Percentiles rank a stretch among this genome's conserved stretches.
Evolutionary conservation across 1,140 invertebrate species (phyloP).

Genomic region (Drosophila leontia): DNA sequence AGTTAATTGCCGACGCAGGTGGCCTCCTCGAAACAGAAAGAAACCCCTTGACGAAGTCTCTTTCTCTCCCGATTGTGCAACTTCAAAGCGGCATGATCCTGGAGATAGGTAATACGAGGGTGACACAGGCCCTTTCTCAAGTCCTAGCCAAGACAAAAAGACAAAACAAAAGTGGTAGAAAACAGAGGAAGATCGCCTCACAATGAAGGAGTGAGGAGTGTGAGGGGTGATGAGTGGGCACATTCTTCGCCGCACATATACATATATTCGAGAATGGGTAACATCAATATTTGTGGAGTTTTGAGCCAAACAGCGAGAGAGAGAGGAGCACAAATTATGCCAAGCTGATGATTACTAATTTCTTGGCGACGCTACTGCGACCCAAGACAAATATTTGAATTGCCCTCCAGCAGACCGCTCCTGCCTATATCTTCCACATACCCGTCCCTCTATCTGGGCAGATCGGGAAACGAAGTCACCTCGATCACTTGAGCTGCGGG

Average conservation of each 20-base stretch:
- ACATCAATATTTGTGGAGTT: conserved; percentile 67
- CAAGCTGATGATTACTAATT: conserved; percentile 74
- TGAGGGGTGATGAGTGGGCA: conserved; percentile 66
- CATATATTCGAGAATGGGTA: conserved; percentile 40
- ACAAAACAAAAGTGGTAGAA: conserved; percentile 22
- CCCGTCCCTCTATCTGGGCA: conserved; percentile 18
- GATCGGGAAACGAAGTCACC: conserved; percentile 80
- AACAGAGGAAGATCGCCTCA: conserved; percentile 23
- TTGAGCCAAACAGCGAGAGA: conserved; percentile 4
- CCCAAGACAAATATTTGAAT: conserved; percentile 80
- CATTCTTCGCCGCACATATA: conserved; percentile 54
- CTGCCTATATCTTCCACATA: conserved; percentile 33
- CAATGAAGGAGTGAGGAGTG: conserved; percentile 53
- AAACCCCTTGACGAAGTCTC: conserved; percentile 32
- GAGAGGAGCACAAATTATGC: conserved; percentile 44
- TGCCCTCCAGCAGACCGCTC: conserved; percentile 67
- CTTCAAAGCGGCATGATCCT: conserved; percentile 70
- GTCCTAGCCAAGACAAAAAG: conserved; percentile 39
- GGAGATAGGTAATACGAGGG: conserved; percentile 14
- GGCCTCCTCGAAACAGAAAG: conserved; percentile 31
- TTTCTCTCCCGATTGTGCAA: conserved; percentile 71
- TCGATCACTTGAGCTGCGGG: conserved; percentile 83
- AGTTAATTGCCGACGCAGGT: conserved; percentile 79
- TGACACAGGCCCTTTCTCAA: conserved; percentile 42
- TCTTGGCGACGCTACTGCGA: conserved; percentile 65